Percentiles rank a stretch among this genome's conserved stretches.
Evolutionary conservation across 2,888 invertebrate species (phyloP).

Genomic region (Dendrolimus houi): DNA sequence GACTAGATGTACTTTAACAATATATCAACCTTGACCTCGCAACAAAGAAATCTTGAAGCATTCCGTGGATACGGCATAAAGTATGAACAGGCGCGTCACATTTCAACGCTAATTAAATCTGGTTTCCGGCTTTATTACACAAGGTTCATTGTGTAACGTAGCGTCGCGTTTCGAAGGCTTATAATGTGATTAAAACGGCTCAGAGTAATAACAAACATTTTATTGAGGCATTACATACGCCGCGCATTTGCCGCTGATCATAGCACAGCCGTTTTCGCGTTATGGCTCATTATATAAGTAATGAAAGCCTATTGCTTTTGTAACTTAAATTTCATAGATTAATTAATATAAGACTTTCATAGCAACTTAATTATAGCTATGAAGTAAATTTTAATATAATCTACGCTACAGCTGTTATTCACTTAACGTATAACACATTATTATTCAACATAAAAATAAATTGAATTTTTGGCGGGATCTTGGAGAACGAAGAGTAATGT

Average conservation of each 20-base stretch:
- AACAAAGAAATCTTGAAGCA: background rate
- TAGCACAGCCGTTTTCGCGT: conserved; percentile 15
- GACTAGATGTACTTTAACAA: no score
- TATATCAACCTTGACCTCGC: background rate
- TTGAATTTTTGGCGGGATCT: no score
- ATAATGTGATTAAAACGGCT: conserved; percentile 37
- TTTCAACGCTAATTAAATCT: conserved; percentile 40
- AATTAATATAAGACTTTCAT: background rate
- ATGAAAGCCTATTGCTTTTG: background rate
- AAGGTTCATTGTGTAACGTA: conserved; percentile 21
- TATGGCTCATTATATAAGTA: background rate
- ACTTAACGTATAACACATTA: no score
- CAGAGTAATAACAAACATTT: conserved; percentile 49
- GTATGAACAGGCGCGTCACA: conserved; percentile 28
- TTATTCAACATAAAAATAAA: no score
- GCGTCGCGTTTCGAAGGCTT: conserved; percentile 12
- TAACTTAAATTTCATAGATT: background rate
- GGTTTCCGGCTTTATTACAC: conserved; percentile 31
- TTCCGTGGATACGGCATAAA: conserved; percentile 6
- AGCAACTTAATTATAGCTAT: no score
- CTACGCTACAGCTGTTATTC: no score
- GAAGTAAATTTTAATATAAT: no score
- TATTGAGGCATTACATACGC: conserved; percentile 39
- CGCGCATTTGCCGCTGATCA: conserved; percentile 14
- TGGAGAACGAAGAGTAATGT: no score